Conservation (phyloP, 2,113 vertebrate genomes). For the Casuarius casuarius region DNA sequence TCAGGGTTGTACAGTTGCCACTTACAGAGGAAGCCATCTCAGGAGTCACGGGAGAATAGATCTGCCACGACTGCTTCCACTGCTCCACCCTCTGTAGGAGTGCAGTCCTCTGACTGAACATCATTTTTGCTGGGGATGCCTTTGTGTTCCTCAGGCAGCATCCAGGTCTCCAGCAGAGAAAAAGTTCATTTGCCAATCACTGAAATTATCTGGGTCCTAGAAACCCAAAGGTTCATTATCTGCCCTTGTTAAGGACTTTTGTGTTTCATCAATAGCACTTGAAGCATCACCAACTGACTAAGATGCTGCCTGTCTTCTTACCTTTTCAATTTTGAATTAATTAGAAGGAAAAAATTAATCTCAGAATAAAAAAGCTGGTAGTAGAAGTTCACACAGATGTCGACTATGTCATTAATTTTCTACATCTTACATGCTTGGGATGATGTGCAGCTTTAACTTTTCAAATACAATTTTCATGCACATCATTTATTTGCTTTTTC, state of each 20-base stretch:
- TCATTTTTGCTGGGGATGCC: neutral
- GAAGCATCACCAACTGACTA: neutral
- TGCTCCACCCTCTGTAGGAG: neutral
- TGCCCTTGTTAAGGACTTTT: neutral
- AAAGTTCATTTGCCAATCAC: neutral
- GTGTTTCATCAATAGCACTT: neutral
- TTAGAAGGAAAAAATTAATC: neutral
- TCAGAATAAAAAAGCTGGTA: neutral
- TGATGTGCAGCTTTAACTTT: neutral
- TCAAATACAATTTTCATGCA: neutral
- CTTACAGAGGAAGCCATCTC: neutral
- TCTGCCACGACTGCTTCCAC: neutral
- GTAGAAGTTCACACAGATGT: neutral
- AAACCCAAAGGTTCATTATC: neutral
- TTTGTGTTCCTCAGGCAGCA: neutral
- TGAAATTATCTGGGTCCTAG: neutral
- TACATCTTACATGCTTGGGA: neutral
- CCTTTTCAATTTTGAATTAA: neutral
- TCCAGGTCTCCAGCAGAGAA: neutral
- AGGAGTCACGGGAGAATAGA: neutral
- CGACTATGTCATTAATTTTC: neutral
- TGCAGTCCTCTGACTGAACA: neutral
- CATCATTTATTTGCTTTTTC: neutral
- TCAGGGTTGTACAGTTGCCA: neutral
- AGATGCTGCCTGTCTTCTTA: neutral